These are phyloP conservation scores for Agrilus planipennis DNA, from an alignment of 1,140 invertebrate genomes.

Conservation along the genomic window DNA sequence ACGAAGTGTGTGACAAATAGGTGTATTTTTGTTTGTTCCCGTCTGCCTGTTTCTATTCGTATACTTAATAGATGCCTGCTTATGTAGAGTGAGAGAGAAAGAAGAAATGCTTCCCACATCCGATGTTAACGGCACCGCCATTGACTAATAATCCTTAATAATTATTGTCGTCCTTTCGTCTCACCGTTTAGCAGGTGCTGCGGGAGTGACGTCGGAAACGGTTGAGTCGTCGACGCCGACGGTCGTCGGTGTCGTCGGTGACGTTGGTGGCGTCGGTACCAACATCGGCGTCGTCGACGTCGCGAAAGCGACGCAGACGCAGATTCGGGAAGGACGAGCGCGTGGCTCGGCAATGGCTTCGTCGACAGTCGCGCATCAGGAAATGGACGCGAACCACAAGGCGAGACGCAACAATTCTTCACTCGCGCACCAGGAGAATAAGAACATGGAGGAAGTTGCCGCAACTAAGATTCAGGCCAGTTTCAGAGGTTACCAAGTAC, in stretches of 20 bases:
- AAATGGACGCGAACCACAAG: conserved; percentile 20
- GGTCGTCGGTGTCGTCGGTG: conserved; percentile 2
- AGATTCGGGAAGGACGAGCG: neutral
- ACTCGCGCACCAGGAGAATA: too few relatives aligned
- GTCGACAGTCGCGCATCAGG: conserved; percentile 15
- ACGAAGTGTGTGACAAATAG: too few relatives aligned
- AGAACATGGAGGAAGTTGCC: conserved; percentile 39
- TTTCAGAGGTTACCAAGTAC: conserved; percentile 55
- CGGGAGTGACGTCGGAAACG: conserved; percentile 21
- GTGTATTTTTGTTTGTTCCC: too few relatives aligned
- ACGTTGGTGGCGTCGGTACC: too few relatives aligned
- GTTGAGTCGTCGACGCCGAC: conserved; percentile 1
- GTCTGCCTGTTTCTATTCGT: too few relatives aligned
- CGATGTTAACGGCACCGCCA: too few relatives aligned
- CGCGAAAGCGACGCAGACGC: conserved; percentile 5
- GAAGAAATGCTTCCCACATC: too few relatives aligned
- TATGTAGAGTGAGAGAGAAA: too few relatives aligned
- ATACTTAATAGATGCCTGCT: too few relatives aligned
- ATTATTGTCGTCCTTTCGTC: too few relatives aligned
- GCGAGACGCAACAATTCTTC: conserved; percentile 21
- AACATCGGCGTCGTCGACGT: conserved; percentile 20
- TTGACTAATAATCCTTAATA: too few relatives aligned
- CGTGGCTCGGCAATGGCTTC: conserved; percentile 8
- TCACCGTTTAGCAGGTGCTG: conserved; percentile 29
- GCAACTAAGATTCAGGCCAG: conserved; percentile 65